Evolutionary conservation across 2,797 vertebrate genomes (phyloP), one percentile per base, ranked within the genome.

Genomic region (Mionectes olivaceus): DNA sequence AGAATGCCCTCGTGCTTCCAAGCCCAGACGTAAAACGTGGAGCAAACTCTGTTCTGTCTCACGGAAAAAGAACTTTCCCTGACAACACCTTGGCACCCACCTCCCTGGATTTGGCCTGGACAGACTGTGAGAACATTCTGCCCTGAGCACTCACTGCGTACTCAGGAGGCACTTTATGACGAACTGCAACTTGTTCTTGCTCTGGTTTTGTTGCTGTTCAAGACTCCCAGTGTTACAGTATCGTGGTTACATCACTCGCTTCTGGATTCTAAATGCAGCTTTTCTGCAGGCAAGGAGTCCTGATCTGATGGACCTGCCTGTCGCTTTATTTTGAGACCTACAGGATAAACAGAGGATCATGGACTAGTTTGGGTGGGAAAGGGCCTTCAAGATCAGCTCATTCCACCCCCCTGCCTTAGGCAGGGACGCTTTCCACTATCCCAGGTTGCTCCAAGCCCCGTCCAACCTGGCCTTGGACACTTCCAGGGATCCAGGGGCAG

Each of bases 371-470:
- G 11, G 11, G 27, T 23, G 43, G 27, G 32, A 49, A 49, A 7
- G 8, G 18, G 11, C 32, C 27, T 78, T 28, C 7, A 56, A 9
- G 32, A 19, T 32, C 2, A 19, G 17, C 30, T 8, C 7, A 1
- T 61, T 9, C 47, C 25, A 86, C 6, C 4, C 6, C 33, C 15
- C 11, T 61, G 49, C 41, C 25, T 10, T 4, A 18, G 9, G 18
- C 22, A 56, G 19, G 35, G 50, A 23, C 41, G 30, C 5, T 11
- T 69, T 0, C 56, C 47, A 24, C 8, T n/a, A 0, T 4, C 15
- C 28, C 53, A 68, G 3, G 12, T 0, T 19, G n/a, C 39, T 76
- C n/a, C n/a, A 8, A 50, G 22, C 21, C 11, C 13, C 0, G 0
- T 27, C 61, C 44, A 85, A 0, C 23, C 61, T 59, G 82, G 11